Evolutionary conservation across 1,140 invertebrate genomes (phyloP).

Genomic region (Oedothorax gibbosus): DNA sequence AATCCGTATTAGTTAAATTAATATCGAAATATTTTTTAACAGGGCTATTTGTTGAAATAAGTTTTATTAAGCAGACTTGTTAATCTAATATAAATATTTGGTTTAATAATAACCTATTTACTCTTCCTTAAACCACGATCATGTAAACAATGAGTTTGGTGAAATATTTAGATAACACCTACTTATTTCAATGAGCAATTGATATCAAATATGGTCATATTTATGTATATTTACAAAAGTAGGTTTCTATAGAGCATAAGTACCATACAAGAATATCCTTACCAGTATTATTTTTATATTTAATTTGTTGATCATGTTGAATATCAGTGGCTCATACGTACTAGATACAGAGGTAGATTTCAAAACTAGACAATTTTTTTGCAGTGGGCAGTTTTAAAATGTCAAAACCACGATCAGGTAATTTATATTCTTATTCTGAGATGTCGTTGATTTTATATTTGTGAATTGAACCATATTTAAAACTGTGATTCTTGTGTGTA

Average conservation of each 20-base stretch:
- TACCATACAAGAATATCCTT: not conserved
- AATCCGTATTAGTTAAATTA: not conserved
- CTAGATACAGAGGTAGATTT: slow-evolving; percentile 57
- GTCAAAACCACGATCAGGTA: slow-evolving; percentile 61
- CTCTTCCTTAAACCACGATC: slow-evolving; percentile 27
- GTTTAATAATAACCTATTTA: not conserved
- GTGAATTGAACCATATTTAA: not conserved
- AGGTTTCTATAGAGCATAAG: not conserved
- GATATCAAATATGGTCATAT: slow-evolving; percentile 5
- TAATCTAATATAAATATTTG: not conserved
- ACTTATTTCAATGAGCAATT: slow-evolving; percentile 44
- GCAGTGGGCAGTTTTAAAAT: slow-evolving; percentile 62
- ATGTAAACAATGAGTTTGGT: not conserved
- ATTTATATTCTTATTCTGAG: slow-evolving; percentile 59
- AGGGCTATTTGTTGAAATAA: not conserved
- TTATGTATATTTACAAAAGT: not conserved
- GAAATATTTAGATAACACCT: slow-evolving; percentile 46
- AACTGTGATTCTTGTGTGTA: not conserved
- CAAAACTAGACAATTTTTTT: slow-evolving; percentile 61
- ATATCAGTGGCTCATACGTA: slow-evolving; percentile 32
- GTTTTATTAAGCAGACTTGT: not conserved
- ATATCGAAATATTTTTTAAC: not conserved
- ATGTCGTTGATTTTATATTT: slow-evolving; percentile 23
- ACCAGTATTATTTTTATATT: not conserved
- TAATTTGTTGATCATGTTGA: not conserved